Conservation (phyloP, 2,113 vertebrate species). For the Myiozetetes cayanensis region DNA sequence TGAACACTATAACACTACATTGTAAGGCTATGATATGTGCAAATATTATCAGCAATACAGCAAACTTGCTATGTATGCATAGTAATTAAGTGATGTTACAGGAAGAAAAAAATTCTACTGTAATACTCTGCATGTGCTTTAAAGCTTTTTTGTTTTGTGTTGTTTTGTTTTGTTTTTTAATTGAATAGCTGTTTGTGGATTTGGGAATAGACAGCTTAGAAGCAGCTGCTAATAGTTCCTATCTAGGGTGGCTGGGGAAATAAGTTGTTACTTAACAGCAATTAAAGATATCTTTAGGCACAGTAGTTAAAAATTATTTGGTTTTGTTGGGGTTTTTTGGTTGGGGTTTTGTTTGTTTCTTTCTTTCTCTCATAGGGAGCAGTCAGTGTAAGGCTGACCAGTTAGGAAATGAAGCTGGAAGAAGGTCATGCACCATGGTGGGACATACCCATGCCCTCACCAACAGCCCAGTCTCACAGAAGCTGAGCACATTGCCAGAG, state of each 20-base stretch:
- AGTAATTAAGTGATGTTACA: neutral
- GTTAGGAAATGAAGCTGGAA: neutral
- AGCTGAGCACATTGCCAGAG: accelerated
- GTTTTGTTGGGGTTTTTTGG: neutral
- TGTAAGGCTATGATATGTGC: neutral
- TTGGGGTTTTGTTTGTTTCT: neutral
- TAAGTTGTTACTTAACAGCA: neutral
- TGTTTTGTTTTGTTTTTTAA: neutral
- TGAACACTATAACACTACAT: neutral
- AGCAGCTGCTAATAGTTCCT: neutral
- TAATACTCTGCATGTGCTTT: neutral
- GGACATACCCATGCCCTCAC: neutral
- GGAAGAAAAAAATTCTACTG: neutral
- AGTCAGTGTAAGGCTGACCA: neutral
- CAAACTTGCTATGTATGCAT: neutral
- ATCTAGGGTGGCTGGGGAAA: neutral
- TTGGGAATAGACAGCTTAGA: neutral
- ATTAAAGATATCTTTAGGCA: neutral
- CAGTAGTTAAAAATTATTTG: neutral
- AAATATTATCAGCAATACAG: neutral
- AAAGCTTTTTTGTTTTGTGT: neutral
- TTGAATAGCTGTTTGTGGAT: neutral
- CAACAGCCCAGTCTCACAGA: neutral
- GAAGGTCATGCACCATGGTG: neutral
- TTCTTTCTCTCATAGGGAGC: neutral